Percentiles rank a stretch among this genome's conserved stretches.
Evolutionary conservation across 2,113 vertebrate species (phyloP).

Genomic region (Centropristis striata): DNA sequence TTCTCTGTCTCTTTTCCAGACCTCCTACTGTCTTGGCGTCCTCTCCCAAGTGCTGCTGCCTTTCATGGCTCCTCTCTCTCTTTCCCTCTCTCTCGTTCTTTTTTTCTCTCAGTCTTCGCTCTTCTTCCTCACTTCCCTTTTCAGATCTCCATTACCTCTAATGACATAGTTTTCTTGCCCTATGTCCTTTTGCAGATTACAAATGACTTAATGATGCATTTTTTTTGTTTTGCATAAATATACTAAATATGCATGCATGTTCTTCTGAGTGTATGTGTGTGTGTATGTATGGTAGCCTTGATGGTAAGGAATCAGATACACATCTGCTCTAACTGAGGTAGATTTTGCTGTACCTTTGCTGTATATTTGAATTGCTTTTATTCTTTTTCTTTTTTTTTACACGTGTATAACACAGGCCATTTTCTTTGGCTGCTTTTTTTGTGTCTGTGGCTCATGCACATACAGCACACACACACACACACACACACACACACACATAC

Average conservation of each 20-base stretch:
- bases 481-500: too few relatives aligned
- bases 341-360: background rate
- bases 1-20: constrained; percentile 67
- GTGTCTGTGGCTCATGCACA: background rate
- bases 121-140: background rate
- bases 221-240: constrained; percentile 13
- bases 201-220: background rate
- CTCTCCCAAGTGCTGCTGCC: constrained; percentile 44
- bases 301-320: background rate
- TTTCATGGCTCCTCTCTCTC: constrained; percentile 8
- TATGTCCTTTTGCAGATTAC: background rate
- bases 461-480: background rate
- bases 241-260: background rate
- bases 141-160: constrained; percentile 20
- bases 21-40: constrained; percentile 66
- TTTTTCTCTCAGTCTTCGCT: background rate
- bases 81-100: constrained; percentile 3
- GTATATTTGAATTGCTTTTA: background rate
- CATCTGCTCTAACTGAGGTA: background rate
- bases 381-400: too few relatives aligned
- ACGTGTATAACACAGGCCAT: background rate
- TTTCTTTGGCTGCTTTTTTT: constrained; percentile 1
- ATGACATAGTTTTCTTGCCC: constrained; percentile 20
- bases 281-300: background rate
- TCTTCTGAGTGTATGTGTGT: background rate